Evolutionary conservation across 92 coral and sea anemone genomes (phyloP).

Genomic region (Actinernus sp.): DNA sequence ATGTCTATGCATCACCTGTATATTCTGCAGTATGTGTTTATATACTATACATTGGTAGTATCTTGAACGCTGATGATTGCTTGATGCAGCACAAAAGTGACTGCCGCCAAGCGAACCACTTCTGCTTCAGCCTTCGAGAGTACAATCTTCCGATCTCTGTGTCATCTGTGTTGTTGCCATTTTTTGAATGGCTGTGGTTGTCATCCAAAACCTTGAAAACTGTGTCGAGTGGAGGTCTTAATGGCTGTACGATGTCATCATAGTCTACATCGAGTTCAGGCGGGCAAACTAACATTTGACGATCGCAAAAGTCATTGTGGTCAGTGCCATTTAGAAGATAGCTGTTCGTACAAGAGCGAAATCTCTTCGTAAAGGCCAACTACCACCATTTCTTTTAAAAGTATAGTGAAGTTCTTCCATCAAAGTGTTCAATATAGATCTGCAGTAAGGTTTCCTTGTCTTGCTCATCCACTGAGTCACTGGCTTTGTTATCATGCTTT

Average conservation of each 20-base stretch:
- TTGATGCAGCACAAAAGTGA: conserved; percentile 37
- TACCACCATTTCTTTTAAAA: conserved; percentile 44
- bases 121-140: conserved; percentile 60
- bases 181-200: conserved; percentile 12
- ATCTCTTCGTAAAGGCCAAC: conserved; percentile 68
- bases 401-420: too few species aligned
- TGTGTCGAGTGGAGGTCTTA: background rate
- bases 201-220: conserved; percentile 23
- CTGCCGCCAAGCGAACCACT: conserved; percentile 58
- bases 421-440: conserved; percentile 50
- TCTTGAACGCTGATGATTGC: too few species aligned
- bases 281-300: too few species aligned
- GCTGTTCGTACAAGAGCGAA: too few species aligned
- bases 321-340: conserved; percentile 44
- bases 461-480: conserved; percentile 2
- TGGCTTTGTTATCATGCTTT: conserved; percentile 9
- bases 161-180: conserved; percentile 48
- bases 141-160: conserved; percentile 46
- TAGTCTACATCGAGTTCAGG: conserved; percentile 55
- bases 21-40: too few species aligned
- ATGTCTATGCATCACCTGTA: too few species aligned
- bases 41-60: too few species aligned
- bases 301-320: conserved; percentile 49
- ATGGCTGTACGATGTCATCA: conserved; percentile 34
- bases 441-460: too few species aligned